Evolutionary conservation across 2,797 vertebrate genomes (phyloP), one percentile per base, ranked within the genome.

Genomic region (Bovichtus variegatus): DNA sequence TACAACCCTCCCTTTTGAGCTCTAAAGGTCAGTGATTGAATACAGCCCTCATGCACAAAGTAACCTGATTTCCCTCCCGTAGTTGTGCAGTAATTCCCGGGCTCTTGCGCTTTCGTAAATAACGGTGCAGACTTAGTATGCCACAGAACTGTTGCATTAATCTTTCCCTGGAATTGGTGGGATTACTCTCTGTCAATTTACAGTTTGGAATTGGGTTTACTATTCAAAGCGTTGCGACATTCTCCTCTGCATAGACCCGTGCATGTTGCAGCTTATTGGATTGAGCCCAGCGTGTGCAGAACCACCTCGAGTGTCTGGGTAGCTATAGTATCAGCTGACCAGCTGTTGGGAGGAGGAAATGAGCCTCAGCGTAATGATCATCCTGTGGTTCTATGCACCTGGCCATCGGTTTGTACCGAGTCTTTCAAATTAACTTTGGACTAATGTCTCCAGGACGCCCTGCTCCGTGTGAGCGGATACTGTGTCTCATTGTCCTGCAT

Each of bases 11-110:
- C 63, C 57, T 68, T 77, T 78, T 50, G 34, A 79, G 83, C 88
- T 83, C 79, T 81, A 93, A 94, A 94, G 93, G 94, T 94, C 92
- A 94, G 83, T 89, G 90, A 93, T 90, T 93, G 88, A 93, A 91
- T 91, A 89, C 84, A 89, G 90, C 75, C 75, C 79, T 89, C 71
- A 74, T 90, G 83, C 88, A 73, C 78, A 85, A 87, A 79, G 80
- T 88, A 93, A 90, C 85, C 87, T 50, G 84, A 89, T 93, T 87
- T 88, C 75, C 72, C 47, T 74, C 76, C 81, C 81, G 69, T 81
- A 60, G 67, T 74, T 76, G 65, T 77, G 81, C 75, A 64, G 80
- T 79, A 75, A 80, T 80, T 76, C 72, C 68, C 6, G 4, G 73
- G 65, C 67, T 78, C 55, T 70, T 13, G 58, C 9, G 31, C 59